Conservation (phyloP, 2,797 vertebrate species). For the Syngnathus acus region DNA sequence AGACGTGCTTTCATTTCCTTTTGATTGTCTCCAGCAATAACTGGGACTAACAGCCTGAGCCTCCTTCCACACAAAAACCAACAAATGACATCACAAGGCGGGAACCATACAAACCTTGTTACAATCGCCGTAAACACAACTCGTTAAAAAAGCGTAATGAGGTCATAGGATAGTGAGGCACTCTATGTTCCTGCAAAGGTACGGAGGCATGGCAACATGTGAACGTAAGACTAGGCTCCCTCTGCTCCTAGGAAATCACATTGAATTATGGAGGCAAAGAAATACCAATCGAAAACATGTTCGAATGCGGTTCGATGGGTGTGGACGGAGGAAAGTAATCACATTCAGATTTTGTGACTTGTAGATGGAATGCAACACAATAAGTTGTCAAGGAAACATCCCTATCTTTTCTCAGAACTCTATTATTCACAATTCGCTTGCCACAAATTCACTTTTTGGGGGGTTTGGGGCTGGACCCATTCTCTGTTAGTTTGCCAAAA, state of each 20-base stretch:
- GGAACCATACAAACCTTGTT: slow-evolving; percentile 34
- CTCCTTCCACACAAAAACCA: slow-evolving; percentile 18
- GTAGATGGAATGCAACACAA: slow-evolving; percentile 13
- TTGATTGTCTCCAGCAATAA: slow-evolving; percentile 11
- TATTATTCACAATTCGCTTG: too few relatives aligned
- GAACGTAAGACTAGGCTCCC: slow-evolving; percentile 1
- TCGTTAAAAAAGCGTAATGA: slow-evolving; percentile 41
- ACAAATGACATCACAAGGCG: slow-evolving; percentile 34
- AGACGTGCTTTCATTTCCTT: slow-evolving; percentile 13
- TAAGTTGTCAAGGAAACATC: slow-evolving; percentile 10
- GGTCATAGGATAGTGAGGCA: slow-evolving; percentile 33
- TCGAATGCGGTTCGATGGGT: slow-evolving; percentile 10
- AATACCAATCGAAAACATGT: slow-evolving; percentile 7
- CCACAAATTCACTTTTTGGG: too few relatives aligned
- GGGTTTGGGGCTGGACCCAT: too few relatives aligned
- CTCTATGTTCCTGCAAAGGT: slow-evolving; percentile 12
- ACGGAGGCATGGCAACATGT: slow-evolving; percentile 10
- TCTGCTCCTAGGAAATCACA: background rate
- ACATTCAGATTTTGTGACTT: background rate
- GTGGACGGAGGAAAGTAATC: slow-evolving; percentile 18
- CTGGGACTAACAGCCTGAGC: slow-evolving; percentile 28
- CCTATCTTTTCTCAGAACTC: slow-evolving; percentile 5
- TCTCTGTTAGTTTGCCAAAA: too few relatives aligned
- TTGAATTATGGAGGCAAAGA: background rate
- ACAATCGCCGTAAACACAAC: slow-evolving; percentile 23